Evolutionary conservation across 1,140 invertebrate genomes (phyloP).

Genomic region (Lucilia cuprina): DNA sequence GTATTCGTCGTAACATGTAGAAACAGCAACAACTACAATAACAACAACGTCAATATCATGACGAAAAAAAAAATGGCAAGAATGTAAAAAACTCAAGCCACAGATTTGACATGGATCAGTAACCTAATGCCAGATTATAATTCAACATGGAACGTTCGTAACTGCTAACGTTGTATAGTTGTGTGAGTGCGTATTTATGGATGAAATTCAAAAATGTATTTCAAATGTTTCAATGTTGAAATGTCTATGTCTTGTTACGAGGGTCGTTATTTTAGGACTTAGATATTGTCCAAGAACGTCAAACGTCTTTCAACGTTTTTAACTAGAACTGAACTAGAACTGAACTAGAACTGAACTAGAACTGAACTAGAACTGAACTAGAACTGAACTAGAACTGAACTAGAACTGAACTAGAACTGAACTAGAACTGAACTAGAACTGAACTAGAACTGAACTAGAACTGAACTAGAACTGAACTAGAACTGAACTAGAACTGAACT

Average conservation of each 20-base stretch:
- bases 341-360: too few species aligned
- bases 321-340: too few species aligned
- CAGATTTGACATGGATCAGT: slow-evolving; percentile 64
- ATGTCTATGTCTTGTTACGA: too few species aligned
- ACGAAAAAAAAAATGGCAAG: slow-evolving; percentile 33
- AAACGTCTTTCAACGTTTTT: too few species aligned
- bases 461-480: too few species aligned
- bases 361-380: too few species aligned
- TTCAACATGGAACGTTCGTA: slow-evolving; percentile 55
- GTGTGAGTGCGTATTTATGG: slow-evolving; percentile 19
- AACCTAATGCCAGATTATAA: slow-evolving; percentile 63
- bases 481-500: too few species aligned
- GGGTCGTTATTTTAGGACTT: background rate
- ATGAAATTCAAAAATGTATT: slow-evolving; percentile 1
- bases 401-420: too few species aligned
- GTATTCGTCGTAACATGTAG: background rate
- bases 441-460: too few species aligned
- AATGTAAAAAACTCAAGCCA: slow-evolving; percentile 54
- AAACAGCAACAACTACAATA: background rate
- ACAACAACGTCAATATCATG: background rate
- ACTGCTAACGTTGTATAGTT: background rate
- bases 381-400: too few species aligned
- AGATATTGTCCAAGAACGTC: too few species aligned
- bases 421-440: too few species aligned
- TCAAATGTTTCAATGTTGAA: slow-evolving; percentile 5